Percentiles rank a stretch among this genome's conserved stretches.
These are phyloP conservation scores for Arrhamphus sclerolepis DNA, from an alignment of 2,797 vertebrate genomes.

Conservation along the genomic window DNA sequence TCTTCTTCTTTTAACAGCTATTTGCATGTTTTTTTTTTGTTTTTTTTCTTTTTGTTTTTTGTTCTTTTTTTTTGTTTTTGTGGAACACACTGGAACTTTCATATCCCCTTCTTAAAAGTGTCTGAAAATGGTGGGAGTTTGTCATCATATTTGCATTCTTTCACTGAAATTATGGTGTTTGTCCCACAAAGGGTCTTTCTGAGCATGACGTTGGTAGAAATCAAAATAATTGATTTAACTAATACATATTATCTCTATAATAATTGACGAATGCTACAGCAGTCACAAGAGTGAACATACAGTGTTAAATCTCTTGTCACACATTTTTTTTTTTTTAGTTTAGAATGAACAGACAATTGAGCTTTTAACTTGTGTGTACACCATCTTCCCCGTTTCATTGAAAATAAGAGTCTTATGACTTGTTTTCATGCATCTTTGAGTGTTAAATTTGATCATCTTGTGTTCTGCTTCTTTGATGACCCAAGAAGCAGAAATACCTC, in stretches of 20 bases:
- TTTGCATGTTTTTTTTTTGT: not conserved
- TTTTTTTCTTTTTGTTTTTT: too few species aligned
- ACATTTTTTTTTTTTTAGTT: constrained; percentile 42
- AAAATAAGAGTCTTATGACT: constrained; percentile 52
- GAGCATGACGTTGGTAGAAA: constrained; percentile 11
- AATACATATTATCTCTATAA: constrained; percentile 54
- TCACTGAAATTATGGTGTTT: constrained; percentile 3
- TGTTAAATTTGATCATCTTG: too few species aligned
- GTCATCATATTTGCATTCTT: constrained; percentile 10
- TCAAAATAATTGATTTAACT: not conserved
- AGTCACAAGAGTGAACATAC: constrained; percentile 57
- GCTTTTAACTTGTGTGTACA: constrained; percentile 34
- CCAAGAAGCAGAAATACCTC: constrained; percentile 27
- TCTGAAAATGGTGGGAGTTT: not conserved
- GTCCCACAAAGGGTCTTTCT: not conserved
- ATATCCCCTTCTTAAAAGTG: too few species aligned
- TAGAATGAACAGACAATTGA: constrained; percentile 49
- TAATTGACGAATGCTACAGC: constrained; percentile 60
- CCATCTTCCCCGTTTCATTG: constrained; percentile 23
- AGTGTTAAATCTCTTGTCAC: constrained; percentile 69
- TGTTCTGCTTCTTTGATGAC: constrained; percentile 35
- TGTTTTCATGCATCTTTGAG: constrained; percentile 49
- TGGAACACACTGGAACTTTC: too few species aligned
- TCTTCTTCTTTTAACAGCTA: not conserved
- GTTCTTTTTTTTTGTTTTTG: too few species aligned